Evolutionary conservation across 2,888 invertebrate genomes (phyloP), one percentile per base, ranked within the genome.

Genomic region (Anaspis maculata): DNA sequence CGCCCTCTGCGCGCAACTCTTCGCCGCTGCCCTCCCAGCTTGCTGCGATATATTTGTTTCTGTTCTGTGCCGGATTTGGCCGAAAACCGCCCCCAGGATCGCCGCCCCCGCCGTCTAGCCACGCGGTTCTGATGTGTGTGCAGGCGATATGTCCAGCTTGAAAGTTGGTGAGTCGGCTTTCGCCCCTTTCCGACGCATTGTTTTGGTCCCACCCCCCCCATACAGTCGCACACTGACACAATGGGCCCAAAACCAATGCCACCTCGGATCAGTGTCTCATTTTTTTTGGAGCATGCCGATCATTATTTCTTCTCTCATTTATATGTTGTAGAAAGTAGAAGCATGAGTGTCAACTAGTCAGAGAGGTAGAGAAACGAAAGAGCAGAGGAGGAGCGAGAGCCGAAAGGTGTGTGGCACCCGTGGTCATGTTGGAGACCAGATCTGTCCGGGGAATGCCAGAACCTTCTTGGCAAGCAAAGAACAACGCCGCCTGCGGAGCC

Each of bases 371-470:
- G n/a, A n/a, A n/a, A n/a, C n/a, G n/a, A n/a, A n/a, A n/a, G n/a
- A n/a, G n/a, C n/a, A n/a, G n/a, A n/a, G n/a, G n/a, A n/a, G n/a
- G n/a, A n/a, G n/a, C n/a, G n/a, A n/a, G n/a, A n/a, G n/a, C n/a
- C n/a, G n/a, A n/a, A n/a, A n/a, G n/a, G n/a, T n/a, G n/a, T n/a
- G 52, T 52, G 49, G 52, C 51, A 49, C 49, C 57, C 57, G 68
- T 70, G 72, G 76, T 72, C 74, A 77, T 77, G 77, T 74, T 77
- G 75, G 77, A 77, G 68, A 76, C 76, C 73, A 75, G 80, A 71
- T 80, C 80, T 61, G 73, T 74, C 68, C 79, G 80, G 68, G 76
- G 77, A 73, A 78, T 78, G 70, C 71, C 73, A 60, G 79, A 79
- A 46, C 59, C 70, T 68, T 72, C 73, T 72, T 75, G 77, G 76